Base-by-base conservation (phyloP, 2,113 vertebrate genomes). In the Neomonachus schauinslandi region DNA sequence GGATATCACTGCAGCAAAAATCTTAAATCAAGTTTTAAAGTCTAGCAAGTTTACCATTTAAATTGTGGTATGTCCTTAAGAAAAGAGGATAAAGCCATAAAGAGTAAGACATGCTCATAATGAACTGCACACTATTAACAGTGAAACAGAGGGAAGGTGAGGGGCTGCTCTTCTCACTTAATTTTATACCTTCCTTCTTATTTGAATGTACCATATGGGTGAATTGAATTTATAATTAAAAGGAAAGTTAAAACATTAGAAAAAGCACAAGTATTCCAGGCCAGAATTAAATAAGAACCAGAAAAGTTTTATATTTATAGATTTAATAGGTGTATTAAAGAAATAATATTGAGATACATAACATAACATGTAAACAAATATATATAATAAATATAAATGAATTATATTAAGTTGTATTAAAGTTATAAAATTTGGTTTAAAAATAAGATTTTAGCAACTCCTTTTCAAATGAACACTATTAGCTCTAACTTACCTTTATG, bases 401-500 rank as follows among this genome's bases (percentile, higher is more conserved):
- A 89, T 79, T 53, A 49, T 10, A 94, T 77, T 69, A 55, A 89
- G 57, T 2, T 63, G 31, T 51, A 63, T 28, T 93, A 55, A 53
- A 76, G 71, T 55, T 77, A 77, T 10, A 91, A 79, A 79, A 76
- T 19, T 69, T 46, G 57, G 36, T 71, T 80, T 95, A 53, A 84
- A 63, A 69, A 15, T 63, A 49, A 42, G 36, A 91, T 13, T 69
- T 55, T 42, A 72, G 31, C 13, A 39, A 39, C 14, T 33, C 3
- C 18, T 46, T 55, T 33, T 42, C 24, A 67, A 92, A 69, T 21
- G 24, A 84, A 61, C 13, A 3, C 36, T 65, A 1, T 13, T 8
- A 69, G 7, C 26, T 72, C 28, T 22, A 16, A 81, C 1, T 49
- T 99, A 99, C 99, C 99, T 99, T 98, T 98, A 61, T 98, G 97